A percentile compares a stretch with the other conserved stretches of the same genome.
Conservation (phyloP, 2,113 vertebrate species). For the Petrocephalus zakoni region DNA sequence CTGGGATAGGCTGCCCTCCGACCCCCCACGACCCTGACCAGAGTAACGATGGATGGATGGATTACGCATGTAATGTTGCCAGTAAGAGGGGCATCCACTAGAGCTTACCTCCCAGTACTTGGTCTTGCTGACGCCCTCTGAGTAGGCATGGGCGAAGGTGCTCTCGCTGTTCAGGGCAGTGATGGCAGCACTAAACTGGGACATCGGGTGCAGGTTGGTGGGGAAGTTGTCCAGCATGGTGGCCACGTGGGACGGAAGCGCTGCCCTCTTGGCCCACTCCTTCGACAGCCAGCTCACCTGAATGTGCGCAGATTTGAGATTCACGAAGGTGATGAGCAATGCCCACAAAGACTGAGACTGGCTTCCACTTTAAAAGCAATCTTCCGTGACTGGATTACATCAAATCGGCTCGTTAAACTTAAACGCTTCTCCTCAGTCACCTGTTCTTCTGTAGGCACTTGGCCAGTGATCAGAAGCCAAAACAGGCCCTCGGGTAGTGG, state of each 20-base stretch:
- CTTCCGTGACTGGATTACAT: background rate
- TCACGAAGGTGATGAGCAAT: background rate
- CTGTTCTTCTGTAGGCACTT: constrained; percentile 87
- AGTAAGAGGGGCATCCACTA: background rate
- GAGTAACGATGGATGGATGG: background rate
- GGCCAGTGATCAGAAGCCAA: constrained; percentile 90
- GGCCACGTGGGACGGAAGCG: constrained; percentile 91
- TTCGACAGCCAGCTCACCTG: constrained; percentile 87
- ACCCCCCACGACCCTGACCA: background rate
- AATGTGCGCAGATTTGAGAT: background rate
- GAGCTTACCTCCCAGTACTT: constrained; percentile 92
- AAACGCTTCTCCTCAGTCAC: constrained; percentile 48
- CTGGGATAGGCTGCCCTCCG: background rate
- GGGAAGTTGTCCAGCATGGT: constrained; percentile 98
- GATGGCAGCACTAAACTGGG: constrained; percentile 89
- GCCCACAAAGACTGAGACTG: background rate
- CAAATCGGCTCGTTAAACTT: background rate
- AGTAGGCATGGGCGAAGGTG: constrained; percentile 83
- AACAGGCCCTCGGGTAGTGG: constrained; percentile 91
- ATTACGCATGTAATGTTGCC: background rate
- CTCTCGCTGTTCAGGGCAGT: constrained; percentile 97
- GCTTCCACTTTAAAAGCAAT: background rate
- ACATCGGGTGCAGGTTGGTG: constrained; percentile 96
- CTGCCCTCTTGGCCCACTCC: constrained; percentile 91
- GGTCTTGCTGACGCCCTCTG: constrained; percentile 81